Base-by-base conservation (phyloP, 1,140 invertebrate genomes). In the Spodoptera frugiperda region DNA sequence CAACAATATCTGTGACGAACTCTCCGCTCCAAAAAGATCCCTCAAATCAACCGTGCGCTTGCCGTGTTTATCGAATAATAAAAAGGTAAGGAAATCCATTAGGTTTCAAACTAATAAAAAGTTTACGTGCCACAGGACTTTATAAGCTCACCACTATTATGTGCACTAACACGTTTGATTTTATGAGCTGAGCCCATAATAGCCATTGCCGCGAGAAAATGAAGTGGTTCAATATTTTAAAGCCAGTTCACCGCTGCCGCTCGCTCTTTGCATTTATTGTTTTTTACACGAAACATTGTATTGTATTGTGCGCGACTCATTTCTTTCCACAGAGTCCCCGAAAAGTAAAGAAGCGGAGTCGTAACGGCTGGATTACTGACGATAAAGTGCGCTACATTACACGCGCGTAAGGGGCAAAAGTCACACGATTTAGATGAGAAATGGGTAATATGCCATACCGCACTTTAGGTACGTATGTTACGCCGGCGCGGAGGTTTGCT, bases 381-480 rank as follows among this genome's bases (percentile, higher is more conserved):
- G 85, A 86, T 89, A 87, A 91, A 90, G 84, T 90, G 84, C 76
- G 85, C 75, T 77, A 84, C 87, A 88, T 88, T 90, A 89, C 83
- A 81, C 84, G 82, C 82, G 78, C 81, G 78, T 87, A 65, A 84
- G 79, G 83, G 76, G 78, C 82, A 80, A 82, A 89, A 87, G 86
- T 89, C 87, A 82, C 85, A 84, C 86, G 81, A 91, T 88, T 89
- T 86, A 89, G 80, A 86, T 89, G 87, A 87, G 80, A 86, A 84
- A 89, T 89, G 84, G 83, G 79, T 85, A 85, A 83, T 86, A 86
- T 88, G 83, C 79, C 76, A 82, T 82, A 87, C 80, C 83, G 76
- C 81, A 82, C 80, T 86, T 79, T 75, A 77, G 59, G 49, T 82
- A 83, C 80, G 79, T 84, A 84, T 82, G 80, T 82, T 83, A 76